Evolutionary conservation across 2,888 invertebrate species (phyloP).

Genomic region (Chloroclysta siterata): DNA sequence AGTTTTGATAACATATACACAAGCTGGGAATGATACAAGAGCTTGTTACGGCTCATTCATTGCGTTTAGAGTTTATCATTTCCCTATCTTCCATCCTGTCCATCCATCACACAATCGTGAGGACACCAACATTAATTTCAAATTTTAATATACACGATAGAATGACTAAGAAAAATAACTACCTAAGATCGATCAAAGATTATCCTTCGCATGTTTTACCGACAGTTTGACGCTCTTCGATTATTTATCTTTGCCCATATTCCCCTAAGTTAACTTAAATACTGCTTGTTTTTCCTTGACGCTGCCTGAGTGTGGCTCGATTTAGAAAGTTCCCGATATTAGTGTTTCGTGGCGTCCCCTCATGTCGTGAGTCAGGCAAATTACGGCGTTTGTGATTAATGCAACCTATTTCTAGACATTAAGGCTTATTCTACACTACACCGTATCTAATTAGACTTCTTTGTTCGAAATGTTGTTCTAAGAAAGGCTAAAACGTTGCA

Average conservation of each 20-base stretch:
- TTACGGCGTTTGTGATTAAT: conserved; percentile 81
- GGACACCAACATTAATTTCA: too few species aligned
- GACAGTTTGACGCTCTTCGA: conserved; percentile 31
- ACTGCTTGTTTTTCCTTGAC: conserved; percentile 62
- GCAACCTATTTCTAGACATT: conserved; percentile 72
- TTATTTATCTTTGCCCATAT: conserved; percentile 50
- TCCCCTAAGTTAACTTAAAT: conserved; percentile 44
- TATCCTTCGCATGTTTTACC: conserved; percentile 22
- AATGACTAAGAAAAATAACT: background rate
- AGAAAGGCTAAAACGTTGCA: background rate
- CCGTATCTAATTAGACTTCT: conserved; percentile 55
- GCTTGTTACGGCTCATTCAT: too few species aligned
- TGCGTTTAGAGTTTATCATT: too few species aligned
- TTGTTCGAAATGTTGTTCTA: conserved; percentile 54
- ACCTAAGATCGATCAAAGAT: background rate
- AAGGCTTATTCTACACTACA: conserved; percentile 54
- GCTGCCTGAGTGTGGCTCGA: conserved; percentile 67
- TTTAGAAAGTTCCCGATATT: conserved; percentile 76
- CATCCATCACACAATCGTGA: too few species aligned
- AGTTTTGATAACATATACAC: too few species aligned
- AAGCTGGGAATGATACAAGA: too few species aligned
- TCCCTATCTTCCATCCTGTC: too few species aligned
- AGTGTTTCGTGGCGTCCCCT: conserved; percentile 65
- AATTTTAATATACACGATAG: background rate
- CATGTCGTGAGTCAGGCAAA: conserved; percentile 81